Percentiles rank a stretch among this genome's conserved stretches.
Evolutionary conservation across 2,113 vertebrate genomes (phyloP).

Genomic region (Muntiacus reevesi): DNA sequence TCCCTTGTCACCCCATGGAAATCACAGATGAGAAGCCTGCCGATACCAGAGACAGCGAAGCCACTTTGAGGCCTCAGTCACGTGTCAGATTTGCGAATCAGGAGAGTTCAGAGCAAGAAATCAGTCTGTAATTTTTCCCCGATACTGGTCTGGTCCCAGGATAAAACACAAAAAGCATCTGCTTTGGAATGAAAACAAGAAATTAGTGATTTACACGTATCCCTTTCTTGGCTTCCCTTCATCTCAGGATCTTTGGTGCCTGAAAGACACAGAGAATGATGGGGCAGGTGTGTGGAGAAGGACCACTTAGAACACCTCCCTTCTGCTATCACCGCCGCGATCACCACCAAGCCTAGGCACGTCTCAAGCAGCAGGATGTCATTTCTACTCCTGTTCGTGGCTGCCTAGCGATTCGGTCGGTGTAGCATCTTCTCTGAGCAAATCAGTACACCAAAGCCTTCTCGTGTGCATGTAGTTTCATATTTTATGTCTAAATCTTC

Average conservation of each 20-base stretch:
- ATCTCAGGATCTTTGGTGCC: neutral
- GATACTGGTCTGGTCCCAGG: neutral
- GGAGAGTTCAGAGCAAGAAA: neutral
- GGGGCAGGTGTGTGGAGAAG: neutral
- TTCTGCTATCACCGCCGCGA: neutral
- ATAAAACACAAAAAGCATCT: neutral
- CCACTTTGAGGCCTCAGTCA: neutral
- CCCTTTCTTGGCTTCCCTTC: neutral
- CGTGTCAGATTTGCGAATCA: neutral
- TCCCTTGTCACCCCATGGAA: neutral
- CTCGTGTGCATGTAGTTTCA: neutral
- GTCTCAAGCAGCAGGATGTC: neutral
- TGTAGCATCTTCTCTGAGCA: neutral
- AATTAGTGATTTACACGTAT: neutral
- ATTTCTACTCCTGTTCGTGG: neutral
- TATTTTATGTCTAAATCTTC: neutral
- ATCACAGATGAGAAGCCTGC: neutral
- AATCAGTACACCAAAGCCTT: neutral
- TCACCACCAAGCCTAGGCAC: neutral
- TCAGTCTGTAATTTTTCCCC: neutral
- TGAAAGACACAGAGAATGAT: neutral
- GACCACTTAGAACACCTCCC: neutral
- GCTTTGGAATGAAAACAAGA: neutral
- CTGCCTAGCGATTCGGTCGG: no score
- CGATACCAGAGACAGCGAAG: neutral